Evolutionary conservation across 2,113 vertebrate species (phyloP), one percentile per base, ranked within the genome.

Genomic region (Limnothrissa miodon): DNA sequence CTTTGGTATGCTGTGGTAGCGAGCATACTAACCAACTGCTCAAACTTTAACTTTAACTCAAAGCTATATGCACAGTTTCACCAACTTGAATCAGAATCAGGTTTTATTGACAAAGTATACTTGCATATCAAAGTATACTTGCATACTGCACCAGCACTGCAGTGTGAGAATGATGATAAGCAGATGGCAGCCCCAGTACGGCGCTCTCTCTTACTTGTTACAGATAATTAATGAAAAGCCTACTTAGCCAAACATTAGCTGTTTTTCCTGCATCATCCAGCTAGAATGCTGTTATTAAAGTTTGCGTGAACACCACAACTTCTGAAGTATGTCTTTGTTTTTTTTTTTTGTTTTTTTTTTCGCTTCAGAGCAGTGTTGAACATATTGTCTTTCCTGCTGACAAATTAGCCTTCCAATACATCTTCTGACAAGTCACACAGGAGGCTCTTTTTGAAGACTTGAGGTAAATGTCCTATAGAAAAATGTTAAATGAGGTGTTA

Each of bases 401-500:
- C 81, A 80, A 83, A 90, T 92, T 91, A 87, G 87, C 87, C 91
- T 93, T 92, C 90, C 90, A 84, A 92, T 91, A 90, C 87, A 89
- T 93, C 88, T 89, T 88, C 86, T 90, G 90, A 92, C 88, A 90
- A 90, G 89, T 92, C 91, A 87, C 56, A 70, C 74, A 85, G 89
- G 88, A 92, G 84, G 78, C 83, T 86, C 87, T 79, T 89, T 88
- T 91, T 90, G 90, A 86, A 53, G 91, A 87, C 87, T 87, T 84
- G 87, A 85, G 88, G 86, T 86, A 87, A 92, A 90, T 90, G 87
- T 91, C 87, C 90, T 82, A 84, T 51, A 90, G 88, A 85, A 86
- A 89, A 91, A 92, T 92, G 88, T 89, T 90, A 91, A 91, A 92
- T 92, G 90, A 91, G 90, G 85, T 91, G 90, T 92, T 92, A 92